Evolutionary conservation across 1,140 invertebrate genomes (phyloP).

Genomic region (Acromyrmex echinatior): DNA sequence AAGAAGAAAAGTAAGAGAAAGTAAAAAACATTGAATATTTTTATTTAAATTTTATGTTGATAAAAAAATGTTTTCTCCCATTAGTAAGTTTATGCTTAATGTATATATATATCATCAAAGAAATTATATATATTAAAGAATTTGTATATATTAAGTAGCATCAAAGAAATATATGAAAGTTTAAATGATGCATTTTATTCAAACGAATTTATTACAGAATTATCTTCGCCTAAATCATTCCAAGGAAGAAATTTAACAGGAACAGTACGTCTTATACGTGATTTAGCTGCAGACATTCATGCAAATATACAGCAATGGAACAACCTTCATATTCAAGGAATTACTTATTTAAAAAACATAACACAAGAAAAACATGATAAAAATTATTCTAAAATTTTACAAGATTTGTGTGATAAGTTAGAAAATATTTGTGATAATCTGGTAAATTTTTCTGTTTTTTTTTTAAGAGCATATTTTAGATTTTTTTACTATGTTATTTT

Average conservation of each 20-base stretch:
- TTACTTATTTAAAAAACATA: constrained; percentile 77
- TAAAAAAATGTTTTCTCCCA: too few relatives aligned
- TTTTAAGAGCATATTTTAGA: not conserved
- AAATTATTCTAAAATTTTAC: constrained; percentile 70
- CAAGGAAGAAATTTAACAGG: constrained; percentile 81
- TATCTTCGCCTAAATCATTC: constrained; percentile 27
- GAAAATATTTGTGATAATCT: constrained; percentile 75
- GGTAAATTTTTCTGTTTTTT: constrained; percentile 65
- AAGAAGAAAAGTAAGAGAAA: too few relatives aligned
- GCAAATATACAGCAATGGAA: constrained; percentile 81
- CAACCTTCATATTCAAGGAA: constrained; percentile 74
- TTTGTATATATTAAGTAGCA: too few relatives aligned
- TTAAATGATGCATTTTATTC: not conserved
- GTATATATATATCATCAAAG: too few relatives aligned
- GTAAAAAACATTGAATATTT: too few relatives aligned
- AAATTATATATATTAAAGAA: too few relatives aligned
- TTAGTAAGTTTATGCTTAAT: too few relatives aligned
- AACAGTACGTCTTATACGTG: constrained; percentile 75
- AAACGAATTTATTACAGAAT: constrained; percentile 49
- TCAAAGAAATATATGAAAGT: too few relatives aligned
- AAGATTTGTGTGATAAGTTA: constrained; percentile 77
- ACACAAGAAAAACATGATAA: constrained; percentile 71
- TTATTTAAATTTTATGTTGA: too few relatives aligned
- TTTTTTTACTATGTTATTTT: not conserved
- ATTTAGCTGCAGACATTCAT: constrained; percentile 80